phyloP scores from a whole-genome alignment of 2,888 invertebrate species.

The Eristalis arbustorum region DNA sequence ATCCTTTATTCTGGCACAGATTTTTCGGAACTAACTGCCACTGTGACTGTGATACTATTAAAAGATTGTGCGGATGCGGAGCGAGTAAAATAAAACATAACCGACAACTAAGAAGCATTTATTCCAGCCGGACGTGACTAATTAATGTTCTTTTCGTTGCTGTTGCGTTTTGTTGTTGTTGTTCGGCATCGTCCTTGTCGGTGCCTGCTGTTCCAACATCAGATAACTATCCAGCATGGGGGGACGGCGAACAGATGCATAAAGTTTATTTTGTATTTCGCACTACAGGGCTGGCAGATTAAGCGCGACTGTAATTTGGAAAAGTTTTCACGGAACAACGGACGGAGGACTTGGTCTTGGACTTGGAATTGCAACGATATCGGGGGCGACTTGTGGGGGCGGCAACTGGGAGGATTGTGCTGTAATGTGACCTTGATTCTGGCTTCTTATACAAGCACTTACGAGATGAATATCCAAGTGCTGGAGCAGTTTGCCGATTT shows the following conservation, averaged over 20 bases:
- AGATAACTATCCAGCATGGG: conserved; percentile 2
- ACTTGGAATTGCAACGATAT: neutral
- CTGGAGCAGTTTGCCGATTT: too few species aligned
- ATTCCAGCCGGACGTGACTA: conserved; percentile 63
- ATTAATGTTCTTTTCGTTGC: conserved; percentile 57
- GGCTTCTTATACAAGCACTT: neutral
- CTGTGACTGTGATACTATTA: conserved; percentile 62
- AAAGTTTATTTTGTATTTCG: neutral
- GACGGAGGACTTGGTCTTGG: neutral
- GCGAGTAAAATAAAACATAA: conserved; percentile 53
- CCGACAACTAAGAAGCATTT: conserved; percentile 53
- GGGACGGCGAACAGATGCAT: neutral
- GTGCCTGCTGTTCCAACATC: conserved; percentile 17
- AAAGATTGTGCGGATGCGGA: conserved; percentile 40
- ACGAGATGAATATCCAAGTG: too few species aligned
- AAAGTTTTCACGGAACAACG: neutral
- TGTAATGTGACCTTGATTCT: neutral
- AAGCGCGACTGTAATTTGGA: neutral
- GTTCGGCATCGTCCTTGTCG: neutral
- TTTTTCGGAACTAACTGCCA: conserved; percentile 63
- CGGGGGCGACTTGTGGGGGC: neutral
- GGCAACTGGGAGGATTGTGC: neutral
- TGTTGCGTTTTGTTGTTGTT: neutral
- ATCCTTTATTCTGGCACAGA: conserved; percentile 67
- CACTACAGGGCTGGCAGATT: neutral